A percentile compares a stretch with the other conserved stretches of the same genome.
Evolutionary conservation across 2,888 invertebrate species (phyloP).

Genomic region (Macrostomum cliftonense): DNA sequence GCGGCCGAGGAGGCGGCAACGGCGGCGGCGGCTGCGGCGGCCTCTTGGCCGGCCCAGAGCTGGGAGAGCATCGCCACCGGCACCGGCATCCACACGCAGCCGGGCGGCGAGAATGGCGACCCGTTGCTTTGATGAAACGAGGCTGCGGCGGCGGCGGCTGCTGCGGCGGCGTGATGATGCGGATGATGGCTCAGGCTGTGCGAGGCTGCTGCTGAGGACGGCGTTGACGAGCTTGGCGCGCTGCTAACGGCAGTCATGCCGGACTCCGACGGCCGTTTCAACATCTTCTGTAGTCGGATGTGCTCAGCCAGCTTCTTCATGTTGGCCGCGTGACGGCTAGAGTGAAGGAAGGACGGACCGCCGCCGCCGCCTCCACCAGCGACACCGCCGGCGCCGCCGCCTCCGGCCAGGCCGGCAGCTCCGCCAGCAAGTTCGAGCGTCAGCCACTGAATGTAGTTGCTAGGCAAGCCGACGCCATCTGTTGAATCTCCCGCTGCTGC

Average conservation of each 20-base stretch:
- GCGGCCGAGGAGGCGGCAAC: too few relatives aligned
- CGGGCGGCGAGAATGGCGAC: background rate
- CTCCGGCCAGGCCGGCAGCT: background rate
- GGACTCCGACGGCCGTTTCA: background rate
- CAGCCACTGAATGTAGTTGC: background rate
- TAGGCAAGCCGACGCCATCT: background rate
- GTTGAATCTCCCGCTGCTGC: background rate
- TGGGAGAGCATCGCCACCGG: conserved; percentile 5
- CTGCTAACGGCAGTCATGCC: background rate
- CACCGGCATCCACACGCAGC: conserved; percentile 11
- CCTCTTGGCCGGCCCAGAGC: background rate
- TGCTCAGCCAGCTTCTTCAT: conserved; percentile 10
- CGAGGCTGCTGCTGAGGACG: background rate
- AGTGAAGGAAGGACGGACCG: conserved; percentile 3
- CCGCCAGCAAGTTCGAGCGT: background rate
- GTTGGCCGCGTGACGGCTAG: conserved; percentile 8
- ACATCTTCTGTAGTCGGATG: conserved; percentile 6
- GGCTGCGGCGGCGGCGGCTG: background rate
- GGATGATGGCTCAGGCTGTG: too few relatives aligned
- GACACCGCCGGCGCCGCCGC: background rate
- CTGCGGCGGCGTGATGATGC: too few relatives aligned
- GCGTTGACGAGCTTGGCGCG: background rate
- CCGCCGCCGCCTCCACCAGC: background rate
- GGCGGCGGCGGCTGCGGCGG: too few relatives aligned
- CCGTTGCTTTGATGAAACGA: background rate